Conservation (phyloP, 2,888 invertebrate genomes). For the Eupithecia insigniata region DNA sequence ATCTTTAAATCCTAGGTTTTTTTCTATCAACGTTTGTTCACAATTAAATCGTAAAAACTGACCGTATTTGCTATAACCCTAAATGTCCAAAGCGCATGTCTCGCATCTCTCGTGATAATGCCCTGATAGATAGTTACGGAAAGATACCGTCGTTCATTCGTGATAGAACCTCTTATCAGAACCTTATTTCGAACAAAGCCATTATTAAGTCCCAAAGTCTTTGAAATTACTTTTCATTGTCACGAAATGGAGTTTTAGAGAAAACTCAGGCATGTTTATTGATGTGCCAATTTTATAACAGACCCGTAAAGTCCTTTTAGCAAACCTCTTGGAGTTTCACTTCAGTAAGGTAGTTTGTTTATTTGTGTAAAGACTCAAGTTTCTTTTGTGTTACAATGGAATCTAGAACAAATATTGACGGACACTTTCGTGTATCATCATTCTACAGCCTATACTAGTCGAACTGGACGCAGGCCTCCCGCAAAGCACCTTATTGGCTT, state of each 20-base stretch:
- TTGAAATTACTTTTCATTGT: constrained; percentile 38
- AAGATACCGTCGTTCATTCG: not conserved
- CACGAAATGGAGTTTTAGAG: constrained; percentile 33
- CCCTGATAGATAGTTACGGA: not conserved
- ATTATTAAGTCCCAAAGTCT: constrained; percentile 30
- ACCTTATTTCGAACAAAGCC: constrained; percentile 18
- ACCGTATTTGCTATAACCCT: not conserved
- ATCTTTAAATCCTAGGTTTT: too few species aligned
- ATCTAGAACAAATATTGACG: not conserved
- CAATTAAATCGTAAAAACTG: not conserved
- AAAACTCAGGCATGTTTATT: constrained; percentile 12
- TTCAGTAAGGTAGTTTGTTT: not conserved
- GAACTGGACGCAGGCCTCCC: too few species aligned
- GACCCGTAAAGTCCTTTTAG: not conserved
- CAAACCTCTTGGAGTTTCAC: not conserved
- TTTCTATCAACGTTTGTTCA: not conserved
- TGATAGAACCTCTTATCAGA: constrained; percentile 4
- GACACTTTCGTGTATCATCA: not conserved
- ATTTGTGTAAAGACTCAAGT: not conserved
- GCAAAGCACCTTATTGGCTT: too few species aligned
- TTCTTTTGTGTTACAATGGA: not conserved
- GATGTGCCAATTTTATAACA: constrained; percentile 17
- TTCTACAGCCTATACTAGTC: too few species aligned
- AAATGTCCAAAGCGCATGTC: not conserved
- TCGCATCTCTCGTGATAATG: not conserved